phyloP scores from a whole-genome alignment of 2,797 vertebrate genomes.

The Bucorvus abyssinicus region DNA sequence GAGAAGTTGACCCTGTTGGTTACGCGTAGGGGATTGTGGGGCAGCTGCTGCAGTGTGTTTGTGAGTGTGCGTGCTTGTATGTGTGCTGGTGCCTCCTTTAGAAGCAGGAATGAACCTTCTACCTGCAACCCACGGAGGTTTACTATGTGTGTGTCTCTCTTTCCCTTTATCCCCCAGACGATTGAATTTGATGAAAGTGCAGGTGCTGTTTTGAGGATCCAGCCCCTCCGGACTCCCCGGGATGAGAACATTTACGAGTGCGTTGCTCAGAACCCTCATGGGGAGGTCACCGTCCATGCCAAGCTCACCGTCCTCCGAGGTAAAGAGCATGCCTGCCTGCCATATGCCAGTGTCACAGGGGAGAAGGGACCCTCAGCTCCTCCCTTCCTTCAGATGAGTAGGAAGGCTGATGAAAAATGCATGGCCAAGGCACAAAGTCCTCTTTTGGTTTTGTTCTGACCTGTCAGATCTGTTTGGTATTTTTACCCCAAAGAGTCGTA shows the following conservation, averaged over 20 bases:
- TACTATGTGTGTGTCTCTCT: not conserved
- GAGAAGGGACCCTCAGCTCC: not conserved
- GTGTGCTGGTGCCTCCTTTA: not conserved
- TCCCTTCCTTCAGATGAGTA: not conserved
- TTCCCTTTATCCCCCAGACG: slow-evolving; percentile 74
- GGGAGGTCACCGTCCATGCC: slow-evolving; percentile 90
- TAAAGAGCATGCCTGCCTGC: slow-evolving; percentile 45
- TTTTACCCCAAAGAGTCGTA: not conserved
- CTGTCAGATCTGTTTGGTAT: not conserved
- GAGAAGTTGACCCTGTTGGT: fast-evolving
- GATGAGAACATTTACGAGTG: slow-evolving; percentile 97
- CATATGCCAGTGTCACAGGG: fast-evolving
- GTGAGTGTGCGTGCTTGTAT: fast-evolving
- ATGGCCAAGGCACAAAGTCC: not conserved
- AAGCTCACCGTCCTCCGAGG: slow-evolving; percentile 98
- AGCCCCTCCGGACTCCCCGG: slow-evolving; percentile 92
- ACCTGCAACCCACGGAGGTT: not conserved
- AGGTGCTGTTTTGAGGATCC: slow-evolving; percentile 92
- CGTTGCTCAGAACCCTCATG: slow-evolving; percentile 89
- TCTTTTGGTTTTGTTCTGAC: not conserved
- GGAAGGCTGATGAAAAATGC: not conserved
- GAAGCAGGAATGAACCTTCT: not conserved
- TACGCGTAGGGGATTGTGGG: not conserved
- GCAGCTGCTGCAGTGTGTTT: not conserved
- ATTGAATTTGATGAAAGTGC: slow-evolving; percentile 97